These are phyloP conservation scores for Anthopleura xanthogrammica DNA, from an alignment of 92 coral and sea anemone genomes.

Conservation along the genomic window DNA sequence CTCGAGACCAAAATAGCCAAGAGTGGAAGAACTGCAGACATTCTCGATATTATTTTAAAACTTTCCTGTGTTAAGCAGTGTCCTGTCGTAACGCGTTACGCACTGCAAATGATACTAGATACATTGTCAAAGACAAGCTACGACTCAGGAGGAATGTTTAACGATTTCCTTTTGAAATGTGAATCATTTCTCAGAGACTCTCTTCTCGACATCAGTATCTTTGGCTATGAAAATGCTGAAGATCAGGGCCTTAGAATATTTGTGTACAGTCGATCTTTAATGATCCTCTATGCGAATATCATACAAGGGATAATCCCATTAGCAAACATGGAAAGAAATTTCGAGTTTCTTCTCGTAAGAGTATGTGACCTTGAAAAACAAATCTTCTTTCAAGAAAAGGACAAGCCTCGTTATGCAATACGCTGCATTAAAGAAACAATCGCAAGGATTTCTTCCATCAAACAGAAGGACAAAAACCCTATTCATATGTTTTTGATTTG, in stretches of 20 bases:
- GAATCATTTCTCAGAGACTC: not conserved
- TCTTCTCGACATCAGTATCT: no score
- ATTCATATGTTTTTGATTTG: constrained; percentile 6
- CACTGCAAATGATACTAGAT: not conserved
- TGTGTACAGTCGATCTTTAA: constrained; percentile 24
- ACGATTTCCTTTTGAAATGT: not conserved
- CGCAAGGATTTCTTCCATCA: not conserved
- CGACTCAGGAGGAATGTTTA: constrained; percentile 7
- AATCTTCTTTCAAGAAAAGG: constrained; percentile 6
- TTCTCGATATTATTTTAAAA: not conserved
- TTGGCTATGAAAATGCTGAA: not conserved
- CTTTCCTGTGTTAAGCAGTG: not conserved
- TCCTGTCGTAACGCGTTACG: constrained; percentile 9
- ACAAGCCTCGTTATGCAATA: constrained; percentile 18
- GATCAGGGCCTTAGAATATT: constrained; percentile 2
- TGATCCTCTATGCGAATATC: not conserved
- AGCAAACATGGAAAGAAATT: not conserved
- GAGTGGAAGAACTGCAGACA: not conserved
- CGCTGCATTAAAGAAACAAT: constrained; percentile 1
- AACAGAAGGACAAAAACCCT: not conserved
- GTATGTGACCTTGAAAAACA: not conserved
- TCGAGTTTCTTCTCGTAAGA: not conserved
- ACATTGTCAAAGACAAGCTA: not conserved
- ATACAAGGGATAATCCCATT: constrained; percentile 7
- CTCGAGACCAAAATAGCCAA: constrained; percentile 1